Conservation (phyloP, 2,888 invertebrate species). For the Drosophila hawaiiensis region DNA sequence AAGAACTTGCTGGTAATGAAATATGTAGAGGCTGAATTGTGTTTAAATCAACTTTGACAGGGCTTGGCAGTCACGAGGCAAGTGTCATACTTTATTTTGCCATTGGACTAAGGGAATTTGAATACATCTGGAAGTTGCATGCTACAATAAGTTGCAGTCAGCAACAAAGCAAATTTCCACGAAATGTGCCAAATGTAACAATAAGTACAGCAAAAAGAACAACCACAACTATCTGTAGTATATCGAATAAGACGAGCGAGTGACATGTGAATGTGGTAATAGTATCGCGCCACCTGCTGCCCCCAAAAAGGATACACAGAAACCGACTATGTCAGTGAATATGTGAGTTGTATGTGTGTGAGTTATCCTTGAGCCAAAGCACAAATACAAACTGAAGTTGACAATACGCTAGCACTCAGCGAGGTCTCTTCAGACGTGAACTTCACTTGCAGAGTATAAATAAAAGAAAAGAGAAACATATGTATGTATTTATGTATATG, state of each 20-base stretch:
- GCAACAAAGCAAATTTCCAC: conserved; percentile 46
- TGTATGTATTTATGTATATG: background rate
- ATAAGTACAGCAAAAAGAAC: conserved; percentile 18
- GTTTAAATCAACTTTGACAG: background rate
- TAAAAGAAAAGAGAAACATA: conserved; percentile 57
- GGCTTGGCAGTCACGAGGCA: conserved; percentile 9
- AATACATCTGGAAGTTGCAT: conserved; percentile 36
- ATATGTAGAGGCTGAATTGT: background rate
- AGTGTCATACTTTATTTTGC: conserved; percentile 35
- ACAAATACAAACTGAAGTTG: conserved; percentile 37
- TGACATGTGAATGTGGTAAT: conserved; percentile 49
- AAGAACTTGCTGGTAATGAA: background rate
- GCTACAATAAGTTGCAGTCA: conserved; percentile 28
- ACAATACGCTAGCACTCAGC: conserved; percentile 60
- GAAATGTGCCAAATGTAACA: conserved; percentile 52
- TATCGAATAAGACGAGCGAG: conserved; percentile 25
- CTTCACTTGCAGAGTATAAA: conserved; percentile 66
- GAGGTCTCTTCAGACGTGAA: conserved; percentile 47
- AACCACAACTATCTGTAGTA: conserved; percentile 23
- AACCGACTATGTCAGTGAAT: background rate
- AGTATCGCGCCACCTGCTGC: conserved; percentile 46
- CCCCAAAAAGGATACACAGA: conserved; percentile 5
- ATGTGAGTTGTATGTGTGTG: conserved; percentile 7
- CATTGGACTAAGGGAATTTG: conserved; percentile 23
- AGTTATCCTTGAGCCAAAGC: conserved; percentile 40